Evolutionary conservation across 2,888 invertebrate species (phyloP).

Genomic region (Chloroclysta siterata): DNA sequence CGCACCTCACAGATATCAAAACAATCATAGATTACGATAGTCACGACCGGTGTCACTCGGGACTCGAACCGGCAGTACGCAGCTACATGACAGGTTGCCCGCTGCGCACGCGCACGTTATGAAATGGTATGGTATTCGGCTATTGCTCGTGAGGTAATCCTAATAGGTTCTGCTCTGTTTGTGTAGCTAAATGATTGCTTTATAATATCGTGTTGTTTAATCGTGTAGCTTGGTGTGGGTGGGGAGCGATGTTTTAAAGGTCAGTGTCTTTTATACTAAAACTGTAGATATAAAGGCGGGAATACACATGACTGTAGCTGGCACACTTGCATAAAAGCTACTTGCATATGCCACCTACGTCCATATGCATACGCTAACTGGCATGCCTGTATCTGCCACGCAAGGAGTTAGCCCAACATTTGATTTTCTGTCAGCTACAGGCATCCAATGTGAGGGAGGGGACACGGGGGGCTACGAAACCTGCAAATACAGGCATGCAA

Average conservation of each 20-base stretch:
- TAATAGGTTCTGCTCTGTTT: conserved; percentile 32
- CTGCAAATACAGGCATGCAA: too few relatives aligned
- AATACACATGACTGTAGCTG: too few relatives aligned
- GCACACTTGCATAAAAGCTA: too few relatives aligned
- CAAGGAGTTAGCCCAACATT: too few relatives aligned
- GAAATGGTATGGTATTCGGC: conserved; percentile 34
- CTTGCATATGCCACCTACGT: too few relatives aligned
- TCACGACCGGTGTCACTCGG: conserved; percentile 59
- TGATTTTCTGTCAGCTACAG: too few relatives aligned
- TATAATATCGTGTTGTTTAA: conserved; percentile 24
- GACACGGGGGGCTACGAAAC: too few relatives aligned
- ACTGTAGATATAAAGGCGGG: not conserved
- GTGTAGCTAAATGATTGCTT: conserved; percentile 28
- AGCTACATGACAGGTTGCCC: conserved; percentile 36
- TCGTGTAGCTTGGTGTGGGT: conserved; percentile 6
- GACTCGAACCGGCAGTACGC: conserved; percentile 30
- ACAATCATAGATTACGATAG: conserved; percentile 52
- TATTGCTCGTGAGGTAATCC: conserved; percentile 30
- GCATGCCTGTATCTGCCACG: too few relatives aligned
- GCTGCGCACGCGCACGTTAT: conserved; percentile 53
- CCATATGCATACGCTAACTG: too few relatives aligned
- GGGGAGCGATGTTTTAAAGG: conserved; percentile 1
- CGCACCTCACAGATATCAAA: conserved; percentile 14
- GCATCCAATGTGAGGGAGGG: too few relatives aligned
- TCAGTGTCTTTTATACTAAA: conserved; percentile 8